phyloP scores from a whole-genome alignment of 2,888 invertebrate species.

The Habroteleia sp. region DNA sequence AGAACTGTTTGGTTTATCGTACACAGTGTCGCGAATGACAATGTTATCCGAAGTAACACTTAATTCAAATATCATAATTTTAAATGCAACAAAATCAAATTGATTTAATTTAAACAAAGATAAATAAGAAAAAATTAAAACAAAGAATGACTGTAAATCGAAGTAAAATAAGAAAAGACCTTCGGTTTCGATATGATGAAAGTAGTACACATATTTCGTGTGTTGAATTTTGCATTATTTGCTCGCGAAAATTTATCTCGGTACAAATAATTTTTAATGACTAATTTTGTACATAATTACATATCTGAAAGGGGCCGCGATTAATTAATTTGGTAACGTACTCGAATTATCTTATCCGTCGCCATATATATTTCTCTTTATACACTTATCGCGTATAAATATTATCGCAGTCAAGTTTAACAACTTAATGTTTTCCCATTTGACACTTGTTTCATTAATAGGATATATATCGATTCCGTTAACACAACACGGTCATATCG shows the following conservation, averaged over 20 bases:
- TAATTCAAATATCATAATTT: too few relatives aligned
- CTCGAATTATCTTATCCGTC: conserved; percentile 49
- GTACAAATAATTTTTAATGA: conserved; percentile 25
- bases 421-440: conserved; percentile 52
- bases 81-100: too few relatives aligned
- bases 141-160: too few relatives aligned
- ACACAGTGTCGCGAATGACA: too few relatives aligned
- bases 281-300: conserved; percentile 32
- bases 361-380: conserved; percentile 39
- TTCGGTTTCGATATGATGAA: too few relatives aligned
- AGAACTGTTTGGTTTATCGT: too few relatives aligned
- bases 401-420: conserved; percentile 32
- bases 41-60: too few relatives aligned
- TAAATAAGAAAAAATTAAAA: too few relatives aligned
- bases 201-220: too few relatives aligned
- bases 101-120: too few relatives aligned
- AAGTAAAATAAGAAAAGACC: too few relatives aligned
- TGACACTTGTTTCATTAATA: conserved; percentile 46
- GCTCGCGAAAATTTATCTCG: neutral
- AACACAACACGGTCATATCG: conserved; percentile 23
- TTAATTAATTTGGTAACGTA: conserved; percentile 49
- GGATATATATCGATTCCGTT: conserved; percentile 40
- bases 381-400: conserved; percentile 43
- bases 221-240: too few relatives aligned
- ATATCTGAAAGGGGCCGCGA: conserved; percentile 15